Evolutionary conservation across 2,888 invertebrate genomes (phyloP), one percentile per base, ranked within the genome.

Genomic region (Vanessa cardui): DNA sequence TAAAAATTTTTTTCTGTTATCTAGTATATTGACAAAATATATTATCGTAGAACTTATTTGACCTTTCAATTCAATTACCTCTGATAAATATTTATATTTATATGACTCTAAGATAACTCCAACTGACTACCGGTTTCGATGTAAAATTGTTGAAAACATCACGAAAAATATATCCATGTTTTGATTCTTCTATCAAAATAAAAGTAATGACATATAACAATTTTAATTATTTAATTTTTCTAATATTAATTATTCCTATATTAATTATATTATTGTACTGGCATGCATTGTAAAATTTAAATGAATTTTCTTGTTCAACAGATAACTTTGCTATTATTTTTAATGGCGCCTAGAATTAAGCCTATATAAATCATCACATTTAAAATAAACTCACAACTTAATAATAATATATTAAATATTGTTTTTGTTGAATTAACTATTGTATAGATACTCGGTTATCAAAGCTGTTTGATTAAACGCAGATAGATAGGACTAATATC

Each of bases 281-380:
- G 66, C 69, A 79, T 76, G 75, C 81, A 79, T 78, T 76, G 79
- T 80, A 78, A 83, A 79, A 82, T 81, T 85, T 83, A 84, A 86
- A 87, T 87, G 85, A 86, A 82, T 85, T 87, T 83, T 81, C 83
- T 83, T 80, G 82, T 77, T 77, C 76, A 76, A 74, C 72, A 72
- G 67, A 74, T 78, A 9, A 82, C 84, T 87, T 83, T 83, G 81
- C 86, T 79, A 78, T 76, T 80, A 78, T 81, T 80, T n/a, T 82
- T 87, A 86, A 86, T 83, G 86, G 86, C 87, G 83, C 83, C 74
- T 74, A 79, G 78, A 75, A 16, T 56, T n/a, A 56, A 56, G 33
- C 76, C 82, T 88, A 88, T 80, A 78, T 75, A 79, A 84, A 84
- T 85, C 66, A 68, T n/a, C n/a, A 71, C 72, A 72, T 69, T 46